phyloP scores from a whole-genome alignment of 1,140 invertebrate species.

The Atta colombica region DNA sequence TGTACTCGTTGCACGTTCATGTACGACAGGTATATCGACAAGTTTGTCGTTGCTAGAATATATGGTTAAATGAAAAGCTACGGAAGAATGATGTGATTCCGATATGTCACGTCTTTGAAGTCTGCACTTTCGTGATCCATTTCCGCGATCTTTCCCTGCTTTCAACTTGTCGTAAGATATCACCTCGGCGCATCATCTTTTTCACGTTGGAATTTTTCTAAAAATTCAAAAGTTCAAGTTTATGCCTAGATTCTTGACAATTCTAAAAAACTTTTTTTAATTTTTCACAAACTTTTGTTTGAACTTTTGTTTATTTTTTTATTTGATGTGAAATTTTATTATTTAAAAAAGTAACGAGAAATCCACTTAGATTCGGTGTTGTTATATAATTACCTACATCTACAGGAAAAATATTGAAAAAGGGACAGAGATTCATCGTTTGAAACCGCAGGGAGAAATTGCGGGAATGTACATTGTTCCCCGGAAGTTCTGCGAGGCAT shows the following conservation, averaged over 20 bases:
- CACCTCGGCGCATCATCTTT: neutral
- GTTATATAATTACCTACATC: neutral
- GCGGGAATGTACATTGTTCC: constrained; percentile 40
- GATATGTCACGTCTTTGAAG: constrained; percentile 67
- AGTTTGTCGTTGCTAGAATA: constrained; percentile 22
- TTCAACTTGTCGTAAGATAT: neutral
- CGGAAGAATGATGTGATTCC: constrained; percentile 65
- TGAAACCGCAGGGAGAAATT: constrained; percentile 32
- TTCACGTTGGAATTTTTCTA: neutral
- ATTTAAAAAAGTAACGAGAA: neutral
- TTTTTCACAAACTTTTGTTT: no score
- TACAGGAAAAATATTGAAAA: constrained; percentile 21
- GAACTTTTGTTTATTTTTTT: neutral
- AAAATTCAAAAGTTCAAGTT: neutral
- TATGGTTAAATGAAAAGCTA: constrained; percentile 69
- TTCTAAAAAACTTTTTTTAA: no score
- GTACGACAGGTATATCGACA: constrained; percentile 15
- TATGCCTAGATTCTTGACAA: neutral
- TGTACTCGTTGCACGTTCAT: neutral
- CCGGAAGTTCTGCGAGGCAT: constrained; percentile 36
- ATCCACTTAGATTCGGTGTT: neutral
- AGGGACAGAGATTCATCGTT: neutral
- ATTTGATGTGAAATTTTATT: neutral
- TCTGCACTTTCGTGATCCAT: constrained; percentile 24
- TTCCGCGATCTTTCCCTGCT: neutral